Base-by-base conservation (phyloP, 2,113 vertebrate species). In the Seriola quinqueradiata region DNA sequence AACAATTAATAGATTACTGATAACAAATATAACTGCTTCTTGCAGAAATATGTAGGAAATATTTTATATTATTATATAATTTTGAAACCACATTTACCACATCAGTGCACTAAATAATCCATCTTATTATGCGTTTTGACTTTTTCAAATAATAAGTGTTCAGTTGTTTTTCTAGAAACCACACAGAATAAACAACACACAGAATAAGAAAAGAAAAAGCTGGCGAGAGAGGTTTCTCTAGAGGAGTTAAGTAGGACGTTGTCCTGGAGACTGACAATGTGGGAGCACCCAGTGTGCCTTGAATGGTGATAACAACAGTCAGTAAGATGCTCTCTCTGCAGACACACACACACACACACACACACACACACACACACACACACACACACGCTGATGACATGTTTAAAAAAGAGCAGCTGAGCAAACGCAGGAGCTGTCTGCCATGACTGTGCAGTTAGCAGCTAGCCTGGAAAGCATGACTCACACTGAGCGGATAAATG, bases 241-340 rank as follows among this genome's bases (percentile, higher is more conserved):
- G n/a, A 86, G 8, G 65, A 79, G 87, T 68, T 84, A 93, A 92
- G 92, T 89, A 91, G 93, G 86, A 93, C 71, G 90, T 94, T 90
- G 93, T 92, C 90, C 79, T 94, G 92, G 93, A 91, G 90, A 94
- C 92, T n/a, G 84, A 77, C 88, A 77, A 76, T 59, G 84, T 72
- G 74, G 82, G 74, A 93, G 86, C 70, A 69, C 76, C 77, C 38
- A 14, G 79, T 80, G 90, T 84, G 89, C 79, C 75, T 73, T 55
- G 70, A 80, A 92, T 81, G 82, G 81, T 82, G 86, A 91, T 86
- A 91, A 90, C 79, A 81, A 82, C 77, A 61, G n/a, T n/a, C 32
- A 67, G 44, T 38, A 48, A 70, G 70, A 77, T 3, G 64, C 61
- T 74, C 54, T 69, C 54, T 36, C 54, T 77, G 77, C 59, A 70